phyloP scores from a whole-genome alignment of 2,113 vertebrate genomes.

The Mus musculus region GRCm39 chr6:125198501-125199000 shows the following conservation, averaged over 20 bases:
- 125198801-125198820: constrained; percentile 56
- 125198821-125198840: constrained; percentile 53
- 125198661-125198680: constrained; percentile 77
- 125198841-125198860: constrained; percentile 74
- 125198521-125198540: constrained; percentile 74
- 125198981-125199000: constrained; percentile 67
- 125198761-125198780: constrained; percentile 18
- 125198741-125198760: constrained; percentile 73
- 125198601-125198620: constrained; percentile 82
- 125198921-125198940: constrained; percentile 56
- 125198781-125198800: constrained; percentile 51
- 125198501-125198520: constrained; percentile 63
- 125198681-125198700: constrained; percentile 71
- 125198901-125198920: constrained; percentile 61
- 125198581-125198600: constrained; percentile 72
- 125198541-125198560: constrained; percentile 87
- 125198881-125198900: constrained; percentile 52
- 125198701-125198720: constrained; percentile 69
- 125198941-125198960: constrained; percentile 65
- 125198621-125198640: constrained; percentile 81
- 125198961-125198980: constrained; percentile 64
- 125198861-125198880: constrained; percentile 6
- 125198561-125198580: constrained; percentile 76
- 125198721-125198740: constrained; percentile 54
- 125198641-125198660: constrained; percentile 84